Conservation (phyloP, 2,113 vertebrate genomes). For the Osmerus eperlanus region DNA sequence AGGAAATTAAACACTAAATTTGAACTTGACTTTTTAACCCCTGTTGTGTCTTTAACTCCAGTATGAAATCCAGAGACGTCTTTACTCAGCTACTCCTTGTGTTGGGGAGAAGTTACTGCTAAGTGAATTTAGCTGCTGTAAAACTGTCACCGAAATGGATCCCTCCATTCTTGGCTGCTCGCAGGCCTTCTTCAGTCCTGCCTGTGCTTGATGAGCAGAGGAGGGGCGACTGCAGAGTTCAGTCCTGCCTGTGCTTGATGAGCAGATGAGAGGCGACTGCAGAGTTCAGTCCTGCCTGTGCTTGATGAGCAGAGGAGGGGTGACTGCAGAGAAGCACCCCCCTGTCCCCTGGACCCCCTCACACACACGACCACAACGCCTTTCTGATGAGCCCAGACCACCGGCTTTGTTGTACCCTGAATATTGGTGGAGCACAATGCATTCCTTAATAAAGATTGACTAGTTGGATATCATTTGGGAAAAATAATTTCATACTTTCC, state of each 20-base stretch:
- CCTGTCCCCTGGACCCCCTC: no score
- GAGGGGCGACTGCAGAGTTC: conserved; percentile 25
- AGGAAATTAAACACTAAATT: conserved; percentile 68
- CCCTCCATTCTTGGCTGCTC: conserved; percentile 43
- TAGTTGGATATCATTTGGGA: background rate
- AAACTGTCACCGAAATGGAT: conserved; percentile 65
- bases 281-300: conserved; percentile 11
- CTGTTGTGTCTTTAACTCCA: conserved; percentile 14
- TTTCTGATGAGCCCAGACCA: background rate
- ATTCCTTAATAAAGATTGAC: conserved; percentile 1
- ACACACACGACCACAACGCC: background rate
- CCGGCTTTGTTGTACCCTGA: no score
- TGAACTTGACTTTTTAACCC: conserved; percentile 22
- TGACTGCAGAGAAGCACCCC: conserved; percentile 16
- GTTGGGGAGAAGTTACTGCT: conserved; percentile 50
- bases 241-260: conserved; percentile 40
- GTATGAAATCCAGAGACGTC: conserved; percentile 37
- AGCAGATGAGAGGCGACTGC: conserved; percentile 20
- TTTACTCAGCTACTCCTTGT: conserved; percentile 25
- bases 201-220: conserved; percentile 41
- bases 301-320: conserved; percentile 44
- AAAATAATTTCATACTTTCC: background rate
- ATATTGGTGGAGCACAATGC: background rate
- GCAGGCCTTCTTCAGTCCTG: conserved; percentile 15
- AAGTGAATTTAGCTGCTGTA: conserved; percentile 52